Percentiles rank a stretch among this genome's conserved stretches.
These are phyloP conservation scores for Heliornis fulica DNA, from an alignment of 2,113 vertebrate genomes.

Conservation along the genomic window DNA sequence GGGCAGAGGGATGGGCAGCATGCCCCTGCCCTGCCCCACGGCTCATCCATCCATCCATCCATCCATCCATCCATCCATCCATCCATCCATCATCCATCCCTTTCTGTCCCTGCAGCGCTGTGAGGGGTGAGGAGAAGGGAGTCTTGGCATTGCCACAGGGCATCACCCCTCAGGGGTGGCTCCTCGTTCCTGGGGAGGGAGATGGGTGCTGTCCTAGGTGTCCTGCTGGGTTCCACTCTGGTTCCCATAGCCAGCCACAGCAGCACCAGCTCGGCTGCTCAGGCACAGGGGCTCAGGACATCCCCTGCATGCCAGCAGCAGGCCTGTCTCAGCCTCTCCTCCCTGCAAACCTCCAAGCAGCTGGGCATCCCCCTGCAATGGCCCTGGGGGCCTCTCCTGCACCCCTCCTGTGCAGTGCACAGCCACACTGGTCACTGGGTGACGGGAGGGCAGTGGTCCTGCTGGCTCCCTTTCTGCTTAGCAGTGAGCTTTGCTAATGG, in stretches of 20 bases:
- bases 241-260: background rate
- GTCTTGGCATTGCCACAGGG: background rate
- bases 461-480: background rate
- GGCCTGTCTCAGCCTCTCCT: background rate
- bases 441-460: background rate
- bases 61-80: accelerated
- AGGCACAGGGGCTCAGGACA: background rate
- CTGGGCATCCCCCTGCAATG: background rate
- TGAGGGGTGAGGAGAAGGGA: background rate
- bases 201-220: background rate
- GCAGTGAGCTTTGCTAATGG: background rate
- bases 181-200: background rate
- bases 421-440: too few species aligned
- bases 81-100: accelerated
- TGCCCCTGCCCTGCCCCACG: background rate
- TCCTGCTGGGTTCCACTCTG: background rate
- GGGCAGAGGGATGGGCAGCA: background rate
- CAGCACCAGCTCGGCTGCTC: background rate
- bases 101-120: background rate
- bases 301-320: accelerated
- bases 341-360: background rate
- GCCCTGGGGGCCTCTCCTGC: accelerated
- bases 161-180: accelerated
- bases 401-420: background rate
- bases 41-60: accelerated